These are phyloP conservation scores for Drepanosiphum platanoidis DNA, from an alignment of 2,888 invertebrate species.

Conservation along the genomic window DNA sequence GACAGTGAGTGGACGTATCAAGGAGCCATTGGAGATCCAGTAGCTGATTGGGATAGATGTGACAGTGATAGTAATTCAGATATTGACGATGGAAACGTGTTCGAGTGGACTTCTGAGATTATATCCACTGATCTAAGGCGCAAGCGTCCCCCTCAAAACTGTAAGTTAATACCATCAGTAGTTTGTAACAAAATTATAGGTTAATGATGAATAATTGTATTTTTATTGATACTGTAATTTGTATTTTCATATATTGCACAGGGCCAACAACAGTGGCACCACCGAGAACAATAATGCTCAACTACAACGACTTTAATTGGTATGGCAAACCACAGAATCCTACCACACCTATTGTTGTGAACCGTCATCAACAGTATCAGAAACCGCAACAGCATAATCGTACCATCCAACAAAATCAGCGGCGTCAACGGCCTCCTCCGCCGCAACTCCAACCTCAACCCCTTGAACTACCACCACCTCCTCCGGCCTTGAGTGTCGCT, in stretches of 20 bases:
- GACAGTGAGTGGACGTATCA: background rate
- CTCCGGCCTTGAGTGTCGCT: slow-evolving; percentile 30
- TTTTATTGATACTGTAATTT: background rate
- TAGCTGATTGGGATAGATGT: slow-evolving; percentile 22
- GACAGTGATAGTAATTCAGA: slow-evolving; percentile 27
- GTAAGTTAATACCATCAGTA: background rate
- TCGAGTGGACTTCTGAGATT: slow-evolving; percentile 40
- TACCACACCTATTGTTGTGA: background rate
- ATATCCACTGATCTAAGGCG: slow-evolving; percentile 18
- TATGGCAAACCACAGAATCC: background rate
- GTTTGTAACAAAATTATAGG: background rate
- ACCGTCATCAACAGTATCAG: background rate
- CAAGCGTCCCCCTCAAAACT: background rate
- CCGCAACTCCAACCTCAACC: slow-evolving; percentile 31
- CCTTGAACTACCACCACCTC: slow-evolving; percentile 16
- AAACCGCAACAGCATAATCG: background rate
- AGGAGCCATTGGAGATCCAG: background rate
- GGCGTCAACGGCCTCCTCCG: background rate
- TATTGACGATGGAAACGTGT: background rate
- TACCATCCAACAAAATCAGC: background rate
- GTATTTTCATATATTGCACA: background rate
- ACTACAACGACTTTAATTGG: background rate
- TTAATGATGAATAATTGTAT: too few relatives aligned
- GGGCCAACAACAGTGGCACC: background rate
- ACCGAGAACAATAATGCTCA: background rate